Conservation (phyloP, 2,113 vertebrate species). For the Equus przewalskii region DNA sequence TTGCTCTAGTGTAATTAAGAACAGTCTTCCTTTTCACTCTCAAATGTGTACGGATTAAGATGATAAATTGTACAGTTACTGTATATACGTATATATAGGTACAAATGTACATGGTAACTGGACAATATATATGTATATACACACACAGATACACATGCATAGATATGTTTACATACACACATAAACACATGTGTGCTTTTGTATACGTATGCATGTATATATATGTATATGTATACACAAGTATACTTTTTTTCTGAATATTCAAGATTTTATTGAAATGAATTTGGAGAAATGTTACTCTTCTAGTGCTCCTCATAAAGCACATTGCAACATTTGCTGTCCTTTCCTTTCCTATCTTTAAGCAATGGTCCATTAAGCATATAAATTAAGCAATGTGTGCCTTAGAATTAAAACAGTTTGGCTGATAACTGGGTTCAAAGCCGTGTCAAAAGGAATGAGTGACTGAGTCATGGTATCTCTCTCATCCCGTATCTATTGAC, state of each 20-base stretch:
- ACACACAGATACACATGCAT: rapidly evolving
- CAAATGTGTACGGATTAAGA: background rate
- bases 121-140: rapidly evolving
- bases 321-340: background rate
- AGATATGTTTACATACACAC: background rate
- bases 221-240: background rate
- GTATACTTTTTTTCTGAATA: background rate
- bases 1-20: background rate
- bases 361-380: background rate
- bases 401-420: background rate
- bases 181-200: background rate
- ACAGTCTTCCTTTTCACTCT: background rate
- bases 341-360: background rate
- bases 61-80: background rate
- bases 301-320: background rate
- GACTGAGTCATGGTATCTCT: background rate
- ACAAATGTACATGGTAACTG: background rate
- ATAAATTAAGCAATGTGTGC: background rate
- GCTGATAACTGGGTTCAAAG: background rate
- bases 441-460: background rate
- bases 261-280: background rate
- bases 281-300: background rate
- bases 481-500: background rate
- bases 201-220: background rate
- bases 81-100: rapidly evolving